Evolutionary conservation across 2,113 vertebrate species (phyloP), one percentile per base, ranked within the genome.

Genomic region (Cyprinodon brontotheroides): DNA sequence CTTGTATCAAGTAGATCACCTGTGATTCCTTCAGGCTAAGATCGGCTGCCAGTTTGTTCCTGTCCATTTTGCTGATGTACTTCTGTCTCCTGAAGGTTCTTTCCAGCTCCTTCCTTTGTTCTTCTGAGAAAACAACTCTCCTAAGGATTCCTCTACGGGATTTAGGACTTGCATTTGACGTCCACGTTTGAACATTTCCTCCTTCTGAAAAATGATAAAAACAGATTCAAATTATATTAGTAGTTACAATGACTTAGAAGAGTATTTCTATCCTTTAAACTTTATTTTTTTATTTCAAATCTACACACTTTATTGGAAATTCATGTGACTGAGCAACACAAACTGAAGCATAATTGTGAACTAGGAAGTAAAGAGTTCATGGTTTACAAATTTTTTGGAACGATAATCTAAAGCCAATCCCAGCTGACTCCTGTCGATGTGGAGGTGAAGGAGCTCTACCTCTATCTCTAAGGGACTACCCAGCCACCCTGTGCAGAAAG

Each of bases 1-100:
- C 4, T 71, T 0, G 59, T 64, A 14, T 14, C n/a, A 36, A 22
- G 3, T 62, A 0, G 0, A 36, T 71, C 96, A 99, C 98, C 98
- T 99, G 98, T 78, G 97, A 97, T 82, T 99, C 97, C 82, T 98
- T 98, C 63, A 99, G 93, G 75, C 95, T 95, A 82, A 99, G 95
- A 79, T 91, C 95, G 74, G 95, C 87, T 65, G 97, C 96, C 74
- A 99, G 93, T 89, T 96, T 96, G 93, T 96, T 97, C 68, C 97
- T 93, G 85, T 99, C 97, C 63, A 94, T 96, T 91, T 98, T 99
- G 93, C 96, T 98, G 93, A 99, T 99, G 79, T 98, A 99, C 83
- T 99, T 99, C 92, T 99, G 97, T 84, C 96, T 96, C 84, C 96
- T 94, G 89, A 99, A 99, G 82, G 96, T 99, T 93, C 93, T 97